Evolutionary conservation across 1,140 invertebrate species (phyloP), one percentile per base, ranked within the genome.

Genomic region (Cardiocondyla obscurior): DNA sequence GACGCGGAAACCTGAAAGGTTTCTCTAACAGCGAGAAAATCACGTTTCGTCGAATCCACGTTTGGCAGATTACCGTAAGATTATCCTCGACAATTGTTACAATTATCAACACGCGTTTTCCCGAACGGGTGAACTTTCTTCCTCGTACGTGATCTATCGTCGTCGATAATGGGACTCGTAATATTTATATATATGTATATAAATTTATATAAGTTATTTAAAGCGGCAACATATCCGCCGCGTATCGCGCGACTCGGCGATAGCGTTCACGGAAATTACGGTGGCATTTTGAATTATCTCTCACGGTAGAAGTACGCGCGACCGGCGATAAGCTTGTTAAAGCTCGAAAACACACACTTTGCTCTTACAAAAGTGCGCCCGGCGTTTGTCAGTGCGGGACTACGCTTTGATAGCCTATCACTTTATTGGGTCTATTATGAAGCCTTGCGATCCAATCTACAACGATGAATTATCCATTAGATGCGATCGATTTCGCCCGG

Each of bases 401-500:
- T 33, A 30, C 44, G 16, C 44, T 65, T 67, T 53, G 74, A 79
- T 79, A 79, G 74, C 49, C 16, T 69, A 79, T 79, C 74, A 49
- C 22, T 64, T 46, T 67, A 77, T 79, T 69, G 62, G 51, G 39
- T 53, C 60, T 67, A 67, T 67, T 53, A 28, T 33, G 36, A 69
- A 19, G 22, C 46, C 10, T 36, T 25, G 44, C 60, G 60, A 67
- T 69, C 51, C 64, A 67, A 77, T 77, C 62, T 77, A 16, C 39
- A 60, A 77, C 33, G 33, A 69, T 79, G 46, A 28, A 79, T 79
- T 79, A 79, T 79, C 62, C 74, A 53, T 67, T 69, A 79, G 30
- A 53, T 65, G 62, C 33, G 62, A 79, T 79, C 49, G 49, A 79
- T 69, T 67, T 69, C 25, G 33, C 16, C 33, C 44, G 16, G n/a